Base-by-base conservation (phyloP, 2,888 invertebrate genomes). In the Siphonodentalium dalli region DNA sequence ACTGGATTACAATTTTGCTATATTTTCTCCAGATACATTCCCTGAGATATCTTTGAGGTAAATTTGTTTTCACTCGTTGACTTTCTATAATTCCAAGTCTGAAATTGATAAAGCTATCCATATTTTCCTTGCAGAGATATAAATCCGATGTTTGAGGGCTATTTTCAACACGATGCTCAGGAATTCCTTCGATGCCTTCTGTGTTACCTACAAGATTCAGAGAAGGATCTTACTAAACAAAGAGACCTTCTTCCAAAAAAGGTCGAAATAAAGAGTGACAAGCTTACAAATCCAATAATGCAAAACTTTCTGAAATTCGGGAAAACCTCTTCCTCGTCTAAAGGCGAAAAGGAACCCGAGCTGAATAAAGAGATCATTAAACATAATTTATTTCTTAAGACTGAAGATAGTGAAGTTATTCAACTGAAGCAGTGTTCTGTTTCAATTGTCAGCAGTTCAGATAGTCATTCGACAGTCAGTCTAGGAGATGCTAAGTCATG, bases 91-190 rank as follows among this genome's bases (percentile, higher is more conserved):
- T 23, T 26, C 13, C 21, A 34, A 11, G 9, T 20, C 2, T 5
- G 18, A 5, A 18, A 23, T 4, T 21, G 20, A 3, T 20, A 3
- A 5, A 13, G 6, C 2, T 7, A 21, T 13, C 15, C 15, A 24
- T 11, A 38, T 33, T n/a, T 47, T 21, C 6, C 47, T 66, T 76
- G 15, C 72, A 86, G 87, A 71, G 85, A 85, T 43, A 83, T 88
- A 23, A 88, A 88, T 76, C 85, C 87, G 44, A 87, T 90, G 74
- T 89, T 89, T 78, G 87, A 89, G 84, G 94, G 93, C 3, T 92
- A 93, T 80, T 87, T 92, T 68, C 94, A 94, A 75, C 94, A 95
- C 80, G 95, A 95, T 81, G 94, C 94, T 2, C 95, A 95, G 72
- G 95, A 95, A 79, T 84, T 94, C 65, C 84, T 78, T 7, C 66